Evolutionary conservation across 2,113 vertebrate species (phyloP), one percentile per base, ranked within the genome.

Genomic region (Chamaetylas fuelleborni): DNA sequence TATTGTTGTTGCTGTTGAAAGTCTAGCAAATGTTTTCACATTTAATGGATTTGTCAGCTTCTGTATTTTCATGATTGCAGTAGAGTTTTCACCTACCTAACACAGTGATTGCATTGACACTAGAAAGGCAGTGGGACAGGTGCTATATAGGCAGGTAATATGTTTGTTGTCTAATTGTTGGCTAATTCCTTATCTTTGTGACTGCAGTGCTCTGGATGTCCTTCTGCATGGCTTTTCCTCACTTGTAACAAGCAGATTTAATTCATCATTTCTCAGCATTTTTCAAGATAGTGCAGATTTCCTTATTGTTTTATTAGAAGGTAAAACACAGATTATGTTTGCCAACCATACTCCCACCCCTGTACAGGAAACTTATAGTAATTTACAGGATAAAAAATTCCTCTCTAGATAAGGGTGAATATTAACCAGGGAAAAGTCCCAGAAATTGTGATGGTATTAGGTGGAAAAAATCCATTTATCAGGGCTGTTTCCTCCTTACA

Each of bases 401-500:
- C 13, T 61, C 11, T 62, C 14, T 83, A 62, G 67, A 38, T 62
- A 61, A 22, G 38, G 8, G 14, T 38, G 18, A 70, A 85, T 67
- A 72, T 71, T 57, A 80, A 67, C n/a, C 29, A 77, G 14, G 36
- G 12, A 2, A 83, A 90, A 86, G 47, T 86, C 64, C 28, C 64
- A 71, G 56, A 64, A 73, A 62, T 9, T 64, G 22, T 51, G 56
- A 54, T 40, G 19, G 20, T 61, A 78, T 71, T 61, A 80, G 31
- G 18, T 82, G 60, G 54, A 66, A 86, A 93, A 81, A 95, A 48
- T 47, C 20, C 12, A 64, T 93, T 90, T 81, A 62, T 86, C 60
- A 43, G 34, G 12, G 5, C 33, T 86, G 29, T 81, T 93, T 88
- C 19, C 24, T 67, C 25, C 56, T 92, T 51, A 43, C 15, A 38